phyloP scores from a whole-genome alignment of 2,113 vertebrate species.

The Notothenia rossii region DNA sequence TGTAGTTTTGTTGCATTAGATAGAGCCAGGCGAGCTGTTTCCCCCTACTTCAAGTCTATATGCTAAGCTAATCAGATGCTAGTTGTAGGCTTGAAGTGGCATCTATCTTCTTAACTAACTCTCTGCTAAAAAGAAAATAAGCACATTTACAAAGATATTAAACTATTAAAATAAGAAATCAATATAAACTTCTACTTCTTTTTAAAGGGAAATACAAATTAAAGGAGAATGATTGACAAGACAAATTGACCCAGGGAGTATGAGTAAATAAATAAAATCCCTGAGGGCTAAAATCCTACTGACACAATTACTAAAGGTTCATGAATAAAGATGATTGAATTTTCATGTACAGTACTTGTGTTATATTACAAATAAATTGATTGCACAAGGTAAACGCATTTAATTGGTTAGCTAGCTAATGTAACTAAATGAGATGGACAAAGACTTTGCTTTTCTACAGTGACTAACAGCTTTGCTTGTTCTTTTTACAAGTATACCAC shows the following conservation, averaged over 20 bases:
- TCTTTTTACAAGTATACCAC: constrained; percentile 38
- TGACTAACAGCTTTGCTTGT: constrained; percentile 41
- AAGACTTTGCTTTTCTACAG: constrained; percentile 46
- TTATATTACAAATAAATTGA: constrained; percentile 35
- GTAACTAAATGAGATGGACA: constrained; percentile 36
- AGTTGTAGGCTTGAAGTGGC: neutral
- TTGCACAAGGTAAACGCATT: constrained; percentile 47
- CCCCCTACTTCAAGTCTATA: constrained; percentile 15
- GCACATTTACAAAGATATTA: neutral
- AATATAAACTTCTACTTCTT: constrained; percentile 35
- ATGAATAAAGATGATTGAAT: constrained; percentile 34
- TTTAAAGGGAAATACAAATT: constrained; percentile 29
- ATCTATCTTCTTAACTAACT: neutral
- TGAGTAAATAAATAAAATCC: constrained; percentile 68
- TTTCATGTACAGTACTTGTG: constrained; percentile 64
- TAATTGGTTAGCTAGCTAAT: constrained; percentile 41
- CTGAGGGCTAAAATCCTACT: constrained; percentile 81
- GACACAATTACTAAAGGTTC: constrained; percentile 39
- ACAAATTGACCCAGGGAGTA: constrained; percentile 11
- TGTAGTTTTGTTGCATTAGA: neutral
- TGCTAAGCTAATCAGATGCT: constrained; percentile 4
- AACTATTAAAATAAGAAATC: constrained; percentile 7
- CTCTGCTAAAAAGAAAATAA: constrained; percentile 4
- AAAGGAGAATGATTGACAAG: constrained; percentile 9
- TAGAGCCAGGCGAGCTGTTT: neutral